These are phyloP conservation scores for Ficedula albicollis DNA, from an alignment of 2,797 vertebrate genomes.

Conservation along the genomic window DNA sequence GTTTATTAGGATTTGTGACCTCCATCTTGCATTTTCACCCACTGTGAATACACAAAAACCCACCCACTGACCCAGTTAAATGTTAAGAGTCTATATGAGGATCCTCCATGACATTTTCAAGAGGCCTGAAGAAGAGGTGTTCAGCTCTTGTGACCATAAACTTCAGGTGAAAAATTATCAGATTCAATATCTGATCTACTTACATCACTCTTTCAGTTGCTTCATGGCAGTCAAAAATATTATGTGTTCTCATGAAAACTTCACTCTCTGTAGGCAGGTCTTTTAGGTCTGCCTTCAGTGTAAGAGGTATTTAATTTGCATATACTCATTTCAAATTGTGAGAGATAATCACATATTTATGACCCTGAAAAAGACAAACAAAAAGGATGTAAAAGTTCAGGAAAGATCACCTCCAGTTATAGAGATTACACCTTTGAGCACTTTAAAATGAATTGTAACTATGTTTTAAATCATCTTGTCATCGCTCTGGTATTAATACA, in stretches of 20 bases:
- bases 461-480: slow-evolving; percentile 52
- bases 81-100: neutral
- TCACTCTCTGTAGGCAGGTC: neutral
- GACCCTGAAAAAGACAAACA: neutral
- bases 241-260: neutral
- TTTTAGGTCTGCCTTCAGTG: neutral
- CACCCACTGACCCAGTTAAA: neutral
- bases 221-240: neutral
- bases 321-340: neutral
- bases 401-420: slow-evolving; percentile 3
- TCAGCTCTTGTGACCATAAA: neutral
- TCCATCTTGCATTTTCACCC: neutral
- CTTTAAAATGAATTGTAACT: slow-evolving; percentile 29
- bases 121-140: neutral
- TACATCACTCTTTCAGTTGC: neutral
- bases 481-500: slow-evolving; percentile 48
- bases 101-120: neutral
- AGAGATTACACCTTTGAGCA: slow-evolving; percentile 8
- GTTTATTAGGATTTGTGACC: neutral
- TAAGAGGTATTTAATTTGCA: neutral
- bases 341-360: neutral
- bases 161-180: neutral
- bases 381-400: neutral
- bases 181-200: neutral
- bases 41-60: neutral